Conservation (phyloP, 2,888 invertebrate genomes). For the Scaptomyza polygonia region DNA sequence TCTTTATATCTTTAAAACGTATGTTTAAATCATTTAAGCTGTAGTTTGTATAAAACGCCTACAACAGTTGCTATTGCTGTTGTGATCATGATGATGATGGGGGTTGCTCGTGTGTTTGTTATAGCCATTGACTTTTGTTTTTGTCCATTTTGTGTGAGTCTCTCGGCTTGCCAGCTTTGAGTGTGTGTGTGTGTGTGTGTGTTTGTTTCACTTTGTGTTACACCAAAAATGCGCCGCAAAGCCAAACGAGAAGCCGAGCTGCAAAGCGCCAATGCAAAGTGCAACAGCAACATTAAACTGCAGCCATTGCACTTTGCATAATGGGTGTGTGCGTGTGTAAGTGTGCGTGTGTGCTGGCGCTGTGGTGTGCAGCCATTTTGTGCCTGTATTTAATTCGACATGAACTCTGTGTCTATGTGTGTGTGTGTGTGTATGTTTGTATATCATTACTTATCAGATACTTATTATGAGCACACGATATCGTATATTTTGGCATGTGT, state of each 20-base stretch:
- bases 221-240: slow-evolving; percentile 80
- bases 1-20: slow-evolving; percentile 11
- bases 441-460: slow-evolving; percentile 82
- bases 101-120: slow-evolving; percentile 28
- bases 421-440: slow-evolving; percentile 62
- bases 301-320: slow-evolving; percentile 81
- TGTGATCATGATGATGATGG: no score
- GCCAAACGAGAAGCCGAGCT: slow-evolving; percentile 70
- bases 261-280: slow-evolving; percentile 63
- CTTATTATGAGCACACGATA: slow-evolving; percentile 81
- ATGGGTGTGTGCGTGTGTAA: slow-evolving; percentile 41
- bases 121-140: slow-evolving; percentile 56
- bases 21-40: slow-evolving; percentile 17
- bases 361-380: slow-evolving; percentile 79
- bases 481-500: slow-evolving; percentile 75
- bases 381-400: slow-evolving; percentile 61
- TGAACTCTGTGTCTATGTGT: slow-evolving; percentile 37
- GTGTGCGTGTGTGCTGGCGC: slow-evolving; percentile 45
- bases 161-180: slow-evolving; percentile 18
- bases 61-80: slow-evolving; percentile 10
- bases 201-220: slow-evolving; percentile 75
- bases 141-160: slow-evolving; percentile 56
- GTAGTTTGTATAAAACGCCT: slow-evolving; percentile 28
- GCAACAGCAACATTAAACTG: slow-evolving; percentile 57
- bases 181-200: slow-evolving; percentile 33